Evolutionary conservation across 2,888 invertebrate species (phyloP).

Genomic region (Cryptops parisi): DNA sequence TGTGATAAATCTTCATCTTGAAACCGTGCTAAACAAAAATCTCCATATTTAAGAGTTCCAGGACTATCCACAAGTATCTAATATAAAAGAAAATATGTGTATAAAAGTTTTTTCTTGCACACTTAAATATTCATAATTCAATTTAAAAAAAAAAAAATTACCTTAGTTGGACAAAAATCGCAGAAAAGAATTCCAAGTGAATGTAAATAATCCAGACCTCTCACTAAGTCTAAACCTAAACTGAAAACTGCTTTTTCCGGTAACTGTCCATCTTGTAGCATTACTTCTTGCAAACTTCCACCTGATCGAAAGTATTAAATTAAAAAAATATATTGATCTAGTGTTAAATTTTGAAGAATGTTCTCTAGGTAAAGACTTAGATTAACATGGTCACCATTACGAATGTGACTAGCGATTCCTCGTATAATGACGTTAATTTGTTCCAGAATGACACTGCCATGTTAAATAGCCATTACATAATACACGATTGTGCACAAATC

Average conservation of each 20-base stretch:
- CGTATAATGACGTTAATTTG: too few species aligned
- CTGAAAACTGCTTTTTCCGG: conserved; percentile 2
- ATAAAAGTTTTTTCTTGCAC: neutral
- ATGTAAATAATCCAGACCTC: conserved; percentile 32
- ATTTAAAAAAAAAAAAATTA: conserved; percentile 18
- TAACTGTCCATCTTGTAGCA: conserved; percentile 5
- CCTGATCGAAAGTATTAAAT: neutral
- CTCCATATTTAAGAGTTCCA: conserved; percentile 30
- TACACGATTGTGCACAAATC: too few species aligned
- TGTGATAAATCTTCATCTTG: conserved; percentile 32
- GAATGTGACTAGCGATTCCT: too few species aligned
- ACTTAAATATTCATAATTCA: neutral
- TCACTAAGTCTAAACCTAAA: conserved; percentile 28
- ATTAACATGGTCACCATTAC: too few species aligned
- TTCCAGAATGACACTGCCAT: too few species aligned
- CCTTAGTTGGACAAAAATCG: conserved; percentile 32
- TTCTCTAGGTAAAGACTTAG: too few species aligned
- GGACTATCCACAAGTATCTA: conserved; percentile 32
- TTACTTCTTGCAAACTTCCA: conserved; percentile 6
- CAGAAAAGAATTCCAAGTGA: conserved; percentile 31
- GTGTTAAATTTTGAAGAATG: too few species aligned
- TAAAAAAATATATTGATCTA: neutral
- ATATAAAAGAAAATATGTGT: neutral
- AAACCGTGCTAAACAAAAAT: conserved; percentile 31
- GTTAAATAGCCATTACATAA: too few species aligned